Evolutionary conservation across 2,797 vertebrate species (phyloP).

Genomic region (Rachycentron canadum): DNA sequence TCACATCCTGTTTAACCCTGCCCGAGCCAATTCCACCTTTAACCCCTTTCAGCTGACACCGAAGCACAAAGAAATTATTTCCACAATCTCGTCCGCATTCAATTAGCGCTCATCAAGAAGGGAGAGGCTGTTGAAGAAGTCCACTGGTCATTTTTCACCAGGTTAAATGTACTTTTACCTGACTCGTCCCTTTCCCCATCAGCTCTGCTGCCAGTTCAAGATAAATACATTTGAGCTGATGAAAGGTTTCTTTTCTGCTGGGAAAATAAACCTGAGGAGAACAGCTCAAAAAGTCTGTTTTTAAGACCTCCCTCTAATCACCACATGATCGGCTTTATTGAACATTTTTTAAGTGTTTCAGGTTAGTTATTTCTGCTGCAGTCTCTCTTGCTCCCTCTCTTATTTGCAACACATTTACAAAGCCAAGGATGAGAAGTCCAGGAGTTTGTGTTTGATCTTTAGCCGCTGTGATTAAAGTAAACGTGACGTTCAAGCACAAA

Average conservation of each 20-base stretch:
- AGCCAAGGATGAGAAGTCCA: no score
- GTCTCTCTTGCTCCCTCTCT: neutral
- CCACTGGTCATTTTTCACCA: conserved; percentile 19
- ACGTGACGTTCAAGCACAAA: neutral
- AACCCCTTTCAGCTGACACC: conserved; percentile 33
- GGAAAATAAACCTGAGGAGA: neutral
- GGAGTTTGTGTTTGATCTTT: neutral
- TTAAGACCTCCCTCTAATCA: no score
- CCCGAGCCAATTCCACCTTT: conserved; percentile 48
- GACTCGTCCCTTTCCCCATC: neutral
- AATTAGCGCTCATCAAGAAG: conserved; percentile 15
- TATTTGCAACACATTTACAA: neutral
- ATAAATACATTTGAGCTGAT: no score
- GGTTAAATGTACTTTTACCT: neutral
- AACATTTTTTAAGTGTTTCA: neutral
- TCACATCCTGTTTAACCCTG: conserved; percentile 6
- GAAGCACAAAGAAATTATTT: neutral
- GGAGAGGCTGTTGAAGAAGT: neutral
- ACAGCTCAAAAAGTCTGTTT: neutral
- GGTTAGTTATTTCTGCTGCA: no score
- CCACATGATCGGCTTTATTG: no score
- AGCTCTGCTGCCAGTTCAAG: no score
- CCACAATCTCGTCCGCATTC: conserved; percentile 19
- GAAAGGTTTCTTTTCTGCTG: neutral
- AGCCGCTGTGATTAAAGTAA: neutral